Conservation (phyloP, 2,113 vertebrate species). For the Anguilla japonica region DNA sequence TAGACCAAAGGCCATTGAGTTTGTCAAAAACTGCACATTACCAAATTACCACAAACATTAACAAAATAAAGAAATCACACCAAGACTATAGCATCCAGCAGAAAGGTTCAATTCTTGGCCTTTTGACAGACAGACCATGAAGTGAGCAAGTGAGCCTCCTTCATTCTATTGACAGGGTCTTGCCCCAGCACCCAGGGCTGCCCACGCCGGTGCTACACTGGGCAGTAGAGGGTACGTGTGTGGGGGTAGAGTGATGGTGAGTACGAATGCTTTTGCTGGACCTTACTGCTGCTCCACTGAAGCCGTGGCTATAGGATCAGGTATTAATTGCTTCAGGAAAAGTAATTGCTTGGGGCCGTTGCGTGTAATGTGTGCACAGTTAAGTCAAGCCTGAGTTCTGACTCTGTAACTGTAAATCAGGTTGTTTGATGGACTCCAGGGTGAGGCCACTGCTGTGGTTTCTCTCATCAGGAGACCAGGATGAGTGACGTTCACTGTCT, state of each 20-base stretch:
- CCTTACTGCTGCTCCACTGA: neutral
- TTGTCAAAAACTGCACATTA: neutral
- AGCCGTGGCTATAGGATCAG: neutral
- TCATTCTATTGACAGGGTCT: constrained; percentile 69
- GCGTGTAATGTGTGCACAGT: neutral
- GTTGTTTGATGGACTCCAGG: neutral
- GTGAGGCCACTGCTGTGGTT: neutral
- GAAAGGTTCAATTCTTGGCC: neutral
- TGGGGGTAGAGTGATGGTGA: constrained; percentile 89
- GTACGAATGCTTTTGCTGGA: constrained; percentile 45
- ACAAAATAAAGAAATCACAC: neutral
- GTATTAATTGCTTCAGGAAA: neutral
- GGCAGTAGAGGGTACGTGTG: constrained; percentile 86
- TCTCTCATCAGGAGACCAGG: constrained; percentile 82
- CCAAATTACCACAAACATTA: neutral
- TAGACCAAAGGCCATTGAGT: neutral
- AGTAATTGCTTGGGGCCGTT: neutral
- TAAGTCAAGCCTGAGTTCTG: neutral
- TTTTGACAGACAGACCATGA: neutral
- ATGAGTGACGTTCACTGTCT: constrained; percentile 87
- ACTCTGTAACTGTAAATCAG: neutral
- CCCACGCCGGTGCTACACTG: constrained; percentile 80
- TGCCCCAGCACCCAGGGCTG: constrained; percentile 85
- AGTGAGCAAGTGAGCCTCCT: constrained; percentile 16
- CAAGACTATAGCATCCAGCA: neutral